Percentiles rank a stretch among this genome's conserved stretches.
Evolutionary conservation across 2,888 invertebrate genomes (phyloP).

Genomic region (Philonicus albiceps): DNA sequence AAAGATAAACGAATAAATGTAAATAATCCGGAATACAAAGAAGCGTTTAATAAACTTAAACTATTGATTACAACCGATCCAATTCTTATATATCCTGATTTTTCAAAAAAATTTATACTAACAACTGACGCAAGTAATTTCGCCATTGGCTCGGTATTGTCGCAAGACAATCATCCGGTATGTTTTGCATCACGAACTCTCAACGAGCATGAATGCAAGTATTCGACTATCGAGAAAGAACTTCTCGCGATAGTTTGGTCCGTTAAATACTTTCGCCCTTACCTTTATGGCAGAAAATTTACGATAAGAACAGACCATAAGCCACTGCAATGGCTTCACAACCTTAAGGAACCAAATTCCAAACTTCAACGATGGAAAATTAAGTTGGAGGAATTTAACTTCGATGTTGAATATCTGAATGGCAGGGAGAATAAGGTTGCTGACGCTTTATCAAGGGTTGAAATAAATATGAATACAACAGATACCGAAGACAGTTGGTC

Average conservation of each 20-base stretch:
- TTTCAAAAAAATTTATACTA: not conserved
- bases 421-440: conserved; percentile 44
- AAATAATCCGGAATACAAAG: not conserved
- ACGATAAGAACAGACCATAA: conserved; percentile 38
- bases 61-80: not conserved
- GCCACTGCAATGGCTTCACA: conserved; percentile 44
- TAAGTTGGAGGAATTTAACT: conserved; percentile 41
- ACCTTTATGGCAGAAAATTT: conserved; percentile 41
- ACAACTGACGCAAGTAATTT: not conserved
- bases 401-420: conserved; percentile 48
- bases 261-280: conserved; percentile 34
- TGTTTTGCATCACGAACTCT: conserved; percentile 37
- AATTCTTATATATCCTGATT: conserved; percentile 21
- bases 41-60: not conserved
- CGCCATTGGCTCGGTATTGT: not conserved
- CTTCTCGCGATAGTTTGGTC: conserved; percentile 38
- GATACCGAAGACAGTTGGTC: not conserved
- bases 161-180: conserved; percentile 17
- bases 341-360: conserved; percentile 44
- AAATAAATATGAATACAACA: not conserved
- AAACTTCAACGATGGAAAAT: conserved; percentile 38
- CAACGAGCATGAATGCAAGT: conserved; percentile 30
- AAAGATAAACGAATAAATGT: conserved; percentile 38
- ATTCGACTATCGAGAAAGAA: conserved; percentile 42
- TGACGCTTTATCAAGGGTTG: conserved; percentile 38